These are phyloP conservation scores for Nesospiza acunhae DNA, from an alignment of 2,113 vertebrate genomes.

Conservation along the genomic window DNA sequence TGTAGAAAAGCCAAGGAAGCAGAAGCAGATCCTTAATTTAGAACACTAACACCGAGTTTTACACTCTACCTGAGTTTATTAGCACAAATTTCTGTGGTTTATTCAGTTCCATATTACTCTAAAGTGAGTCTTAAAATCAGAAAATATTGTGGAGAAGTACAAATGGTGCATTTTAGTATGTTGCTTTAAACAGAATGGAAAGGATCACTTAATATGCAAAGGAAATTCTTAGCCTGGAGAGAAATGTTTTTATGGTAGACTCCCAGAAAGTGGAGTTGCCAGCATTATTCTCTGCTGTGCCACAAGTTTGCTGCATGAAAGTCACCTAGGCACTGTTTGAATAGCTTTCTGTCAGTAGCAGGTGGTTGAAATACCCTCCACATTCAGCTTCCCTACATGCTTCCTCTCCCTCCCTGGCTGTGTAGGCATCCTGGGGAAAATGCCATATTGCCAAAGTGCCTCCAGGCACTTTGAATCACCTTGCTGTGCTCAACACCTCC, in stretches of 20 bases:
- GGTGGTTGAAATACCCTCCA: not conserved
- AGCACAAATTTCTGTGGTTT: conserved; percentile 13
- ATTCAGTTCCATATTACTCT: conserved; percentile 26
- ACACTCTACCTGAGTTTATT: conserved; percentile 27
- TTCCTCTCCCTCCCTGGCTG: not conserved
- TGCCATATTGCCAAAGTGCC: not conserved
- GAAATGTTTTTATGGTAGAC: conserved; percentile 5
- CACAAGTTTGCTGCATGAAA: not conserved
- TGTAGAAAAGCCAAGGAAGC: not conserved
- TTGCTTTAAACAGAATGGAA: conserved; percentile 52
- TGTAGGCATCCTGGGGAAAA: not conserved
- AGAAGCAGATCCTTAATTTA: conserved; percentile 10
- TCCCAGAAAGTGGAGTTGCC: conserved; percentile 4
- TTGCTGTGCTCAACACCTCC: not conserved
- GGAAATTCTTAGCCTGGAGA: conserved; percentile 38
- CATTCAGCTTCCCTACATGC: not conserved
- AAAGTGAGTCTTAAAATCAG: conserved; percentile 59
- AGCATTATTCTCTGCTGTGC: not conserved
- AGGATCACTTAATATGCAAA: conserved; percentile 43
- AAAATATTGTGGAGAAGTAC: conserved; percentile 11
- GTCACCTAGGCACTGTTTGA: not conserved
- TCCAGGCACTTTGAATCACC: not conserved
- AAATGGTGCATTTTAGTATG: conserved; percentile 38
- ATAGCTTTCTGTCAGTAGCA: not conserved
- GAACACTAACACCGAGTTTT: not conserved